Percentiles rank a stretch among this genome's conserved stretches.
Conservation (phyloP, 2,888 invertebrate species). For the Amblyjoppa fuscipennis region DNA sequence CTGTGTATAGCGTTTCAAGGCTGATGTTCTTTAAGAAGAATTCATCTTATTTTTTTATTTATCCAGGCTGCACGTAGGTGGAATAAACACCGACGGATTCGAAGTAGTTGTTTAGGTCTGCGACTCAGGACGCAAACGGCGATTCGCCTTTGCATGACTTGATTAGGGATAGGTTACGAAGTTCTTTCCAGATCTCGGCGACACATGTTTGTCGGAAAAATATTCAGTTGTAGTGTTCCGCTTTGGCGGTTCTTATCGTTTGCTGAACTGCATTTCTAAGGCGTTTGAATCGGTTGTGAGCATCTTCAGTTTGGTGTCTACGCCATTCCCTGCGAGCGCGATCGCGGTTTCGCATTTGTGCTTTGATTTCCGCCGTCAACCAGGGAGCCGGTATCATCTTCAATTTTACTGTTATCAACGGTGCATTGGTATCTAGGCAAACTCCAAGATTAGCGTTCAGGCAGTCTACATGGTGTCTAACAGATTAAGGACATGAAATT, state of each 20-base stretch:
- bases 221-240: not conserved
- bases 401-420: not conserved
- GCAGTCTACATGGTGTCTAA: not conserved
- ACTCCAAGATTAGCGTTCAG: not conserved
- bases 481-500: too few species aligned
- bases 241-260: not conserved
- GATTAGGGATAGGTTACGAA: not conserved
- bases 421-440: not conserved
- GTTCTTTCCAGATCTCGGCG: constrained; percentile 3
- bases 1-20: not conserved
- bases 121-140: not conserved
- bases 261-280: constrained; percentile 10
- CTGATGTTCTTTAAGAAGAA: not conserved
- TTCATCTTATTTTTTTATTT: not conserved
- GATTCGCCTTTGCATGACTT: not conserved
- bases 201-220: not conserved
- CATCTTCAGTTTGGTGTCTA: not conserved
- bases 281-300: not conserved
- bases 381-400: constrained; percentile 1
- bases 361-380: not conserved
- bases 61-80: not conserved
- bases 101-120: not conserved
- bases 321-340: constrained; percentile 4
- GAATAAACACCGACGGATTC: not conserved
- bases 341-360: not conserved